Conservation (phyloP, 2,888 invertebrate species). For the Hydropsyche betteni region DNA sequence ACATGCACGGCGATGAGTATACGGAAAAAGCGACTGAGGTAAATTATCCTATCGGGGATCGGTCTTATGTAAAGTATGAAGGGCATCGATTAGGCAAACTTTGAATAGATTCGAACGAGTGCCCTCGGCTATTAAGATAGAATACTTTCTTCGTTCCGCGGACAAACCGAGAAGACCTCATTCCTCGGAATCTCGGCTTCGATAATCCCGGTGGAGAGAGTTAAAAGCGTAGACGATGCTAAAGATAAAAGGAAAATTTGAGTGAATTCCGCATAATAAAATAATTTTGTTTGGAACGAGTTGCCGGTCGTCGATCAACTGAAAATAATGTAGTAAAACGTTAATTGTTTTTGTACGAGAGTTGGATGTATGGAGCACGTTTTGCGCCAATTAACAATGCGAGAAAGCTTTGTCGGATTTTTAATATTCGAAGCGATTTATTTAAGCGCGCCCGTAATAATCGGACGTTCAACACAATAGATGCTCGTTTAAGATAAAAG, state of each 20-base stretch:
- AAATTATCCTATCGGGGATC: background rate
- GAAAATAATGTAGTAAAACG: too few species aligned
- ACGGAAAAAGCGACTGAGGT: too few species aligned
- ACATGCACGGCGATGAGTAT: too few species aligned
- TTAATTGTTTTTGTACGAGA: too few species aligned
- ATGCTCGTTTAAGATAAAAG: too few species aligned
- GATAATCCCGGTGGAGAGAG: background rate
- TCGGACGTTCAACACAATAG: too few species aligned
- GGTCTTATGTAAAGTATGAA: slow-evolving; percentile 26
- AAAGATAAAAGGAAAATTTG: slow-evolving; percentile 8
- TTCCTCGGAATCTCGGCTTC: too few species aligned
- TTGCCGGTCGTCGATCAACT: background rate
- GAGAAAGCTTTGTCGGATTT: too few species aligned
- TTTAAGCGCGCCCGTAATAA: too few species aligned
- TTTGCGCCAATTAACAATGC: too few species aligned
- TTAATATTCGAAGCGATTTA: too few species aligned
- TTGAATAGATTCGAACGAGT: slow-evolving; percentile 38
- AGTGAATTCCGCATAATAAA: slow-evolving; percentile 18
- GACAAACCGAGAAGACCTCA: background rate
- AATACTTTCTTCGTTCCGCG: slow-evolving; percentile 16
- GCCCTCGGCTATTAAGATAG: slow-evolving; percentile 35
- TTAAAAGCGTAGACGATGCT: slow-evolving; percentile 19
- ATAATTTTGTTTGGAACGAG: slow-evolving; percentile 6
- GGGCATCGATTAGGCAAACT: slow-evolving; percentile 37
- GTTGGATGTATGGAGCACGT: too few species aligned